phyloP scores from a whole-genome alignment of 2,888 invertebrate species.

The Eristalinus aeneus region DNA sequence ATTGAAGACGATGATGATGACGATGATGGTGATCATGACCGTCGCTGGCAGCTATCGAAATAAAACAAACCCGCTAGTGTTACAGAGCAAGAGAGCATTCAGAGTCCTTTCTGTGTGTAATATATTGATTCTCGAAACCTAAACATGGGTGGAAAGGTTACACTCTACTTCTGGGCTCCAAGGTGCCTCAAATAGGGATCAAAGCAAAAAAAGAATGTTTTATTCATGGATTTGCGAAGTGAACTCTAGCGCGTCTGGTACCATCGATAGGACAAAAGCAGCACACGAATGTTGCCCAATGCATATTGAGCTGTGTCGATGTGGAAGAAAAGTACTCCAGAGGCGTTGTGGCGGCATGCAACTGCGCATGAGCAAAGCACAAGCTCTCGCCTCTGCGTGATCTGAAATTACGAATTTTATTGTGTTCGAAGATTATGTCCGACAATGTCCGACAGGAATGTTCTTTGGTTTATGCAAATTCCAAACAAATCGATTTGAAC shows the following conservation, averaged over 20 bases:
- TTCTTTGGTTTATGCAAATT: conserved; percentile 72
- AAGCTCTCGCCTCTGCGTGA: conserved; percentile 70
- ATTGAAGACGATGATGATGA: conserved; percentile 36
- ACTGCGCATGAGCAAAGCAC: conserved; percentile 42
- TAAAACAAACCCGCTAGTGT: conserved; percentile 10
- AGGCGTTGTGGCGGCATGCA: conserved; percentile 49
- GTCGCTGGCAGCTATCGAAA: conserved; percentile 40
- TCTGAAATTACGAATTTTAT: conserved; percentile 73
- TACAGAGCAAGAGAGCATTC: not conserved
- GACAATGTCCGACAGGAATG: conserved; percentile 72
- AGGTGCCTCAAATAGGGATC: conserved; percentile 7
- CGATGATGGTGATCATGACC: not conserved
- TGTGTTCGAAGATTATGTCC: conserved; percentile 72
- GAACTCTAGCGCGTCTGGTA: conserved; percentile 66
- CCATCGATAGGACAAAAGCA: conserved; percentile 15
- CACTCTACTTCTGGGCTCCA: conserved; percentile 21
- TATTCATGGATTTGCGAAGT: conserved; percentile 68
- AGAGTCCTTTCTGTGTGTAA: conserved; percentile 63
- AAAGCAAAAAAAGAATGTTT: conserved; percentile 52
- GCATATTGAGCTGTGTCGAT: not conserved
- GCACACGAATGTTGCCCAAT: conserved; percentile 40
- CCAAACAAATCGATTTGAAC: conserved; percentile 72
- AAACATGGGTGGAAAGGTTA: conserved; percentile 49
- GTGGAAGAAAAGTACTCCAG: conserved; percentile 2
- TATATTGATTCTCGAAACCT: conserved; percentile 66